Conservation (phyloP, 2,888 invertebrate genomes). For the Scaptomyza cyrtandrae region DNA sequence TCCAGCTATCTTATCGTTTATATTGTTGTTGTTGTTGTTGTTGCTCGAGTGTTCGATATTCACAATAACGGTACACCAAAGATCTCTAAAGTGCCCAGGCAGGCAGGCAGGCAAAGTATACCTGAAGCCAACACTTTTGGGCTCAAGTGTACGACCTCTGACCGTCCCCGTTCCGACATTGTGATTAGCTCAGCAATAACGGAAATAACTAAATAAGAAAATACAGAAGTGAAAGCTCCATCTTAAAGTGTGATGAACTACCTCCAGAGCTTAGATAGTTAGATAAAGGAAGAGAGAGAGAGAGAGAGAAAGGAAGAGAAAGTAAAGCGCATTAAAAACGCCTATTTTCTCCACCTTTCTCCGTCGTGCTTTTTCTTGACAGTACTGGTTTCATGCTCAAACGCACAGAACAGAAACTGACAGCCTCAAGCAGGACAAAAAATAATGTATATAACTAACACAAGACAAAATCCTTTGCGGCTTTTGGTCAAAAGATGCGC, state of each 20-base stretch:
- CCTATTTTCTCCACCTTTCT: background rate
- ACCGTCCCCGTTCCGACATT: conserved; percentile 30
- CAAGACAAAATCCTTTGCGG: conserved; percentile 63
- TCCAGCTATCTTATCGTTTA: conserved; percentile 25
- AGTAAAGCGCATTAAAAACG: no score
- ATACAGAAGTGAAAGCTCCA: background rate
- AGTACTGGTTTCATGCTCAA: conserved; percentile 53
- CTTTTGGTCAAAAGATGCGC: conserved; percentile 70
- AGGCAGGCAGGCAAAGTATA: conserved; percentile 54
- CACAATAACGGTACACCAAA: conserved; percentile 68
- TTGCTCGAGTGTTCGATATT: conserved; percentile 59
- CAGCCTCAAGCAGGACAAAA: conserved; percentile 39
- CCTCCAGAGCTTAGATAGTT: conserved; percentile 17
- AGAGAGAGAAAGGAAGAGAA: conserved; percentile 17
- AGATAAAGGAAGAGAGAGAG: background rate
- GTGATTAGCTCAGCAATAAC: conserved; percentile 34
- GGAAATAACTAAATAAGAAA: conserved; percentile 11
- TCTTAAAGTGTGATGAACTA: conserved; percentile 66
- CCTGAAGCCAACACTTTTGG: conserved; percentile 54
- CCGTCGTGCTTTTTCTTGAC: background rate
- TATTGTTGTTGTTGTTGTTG: conserved; percentile 15
- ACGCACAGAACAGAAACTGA: conserved; percentile 52
- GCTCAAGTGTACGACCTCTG: conserved; percentile 47
- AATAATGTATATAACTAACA: conserved; percentile 20
- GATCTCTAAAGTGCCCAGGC: conserved; percentile 71